Base-by-base conservation (phyloP, 2,888 invertebrate species). In the Abrostola triplasia region DNA sequence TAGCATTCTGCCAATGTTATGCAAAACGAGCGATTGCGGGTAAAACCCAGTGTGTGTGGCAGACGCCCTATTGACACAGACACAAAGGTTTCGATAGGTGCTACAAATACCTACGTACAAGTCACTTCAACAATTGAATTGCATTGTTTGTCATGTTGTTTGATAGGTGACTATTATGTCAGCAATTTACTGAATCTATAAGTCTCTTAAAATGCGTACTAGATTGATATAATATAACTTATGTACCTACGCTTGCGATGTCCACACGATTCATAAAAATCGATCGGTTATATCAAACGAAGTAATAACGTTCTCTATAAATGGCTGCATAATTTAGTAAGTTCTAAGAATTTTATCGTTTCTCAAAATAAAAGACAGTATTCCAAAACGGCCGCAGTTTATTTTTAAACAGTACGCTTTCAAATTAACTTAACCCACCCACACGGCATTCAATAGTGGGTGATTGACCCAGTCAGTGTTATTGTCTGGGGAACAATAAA, bases 381-480 rank as follows among this genome's bases (percentile, higher is more conserved):
- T 50, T 70, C 48, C 59, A 57, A 57, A 36, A 13, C 24, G 13
- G 13, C 47, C 51, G 42, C 54, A 47, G 59, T 73, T 68, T 70
- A 69, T 73, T 79, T 74, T 70, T 68, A 70, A 71, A 72, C 69
- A 53, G 66, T 67, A 71, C 68, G 42, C 67, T 72, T 64, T 71
- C 55, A 70, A 76, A 82, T 69, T 64, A 66, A 74, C 71, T 72
- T 60, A 61, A 59, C 71, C 82, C 83, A 66, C 81, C 76, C 72
- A 78, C 78, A 69, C 65, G 55, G 48, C 61, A 74, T 51, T 73
- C 67, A 56, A 41, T 64, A 58, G 78, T 81, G 78, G 79, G 84
- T 84, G 79, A 85, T 64, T 84, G 85, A 84, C 84, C 83, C 75
- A 74, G 73, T 76, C 80, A 74, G 67, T 59, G 71, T 76, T 70